Percentiles rank a stretch among this genome's conserved stretches.
phyloP scores from a whole-genome alignment of 2,113 vertebrate genomes.

The Otocyon megalotis region DNA sequence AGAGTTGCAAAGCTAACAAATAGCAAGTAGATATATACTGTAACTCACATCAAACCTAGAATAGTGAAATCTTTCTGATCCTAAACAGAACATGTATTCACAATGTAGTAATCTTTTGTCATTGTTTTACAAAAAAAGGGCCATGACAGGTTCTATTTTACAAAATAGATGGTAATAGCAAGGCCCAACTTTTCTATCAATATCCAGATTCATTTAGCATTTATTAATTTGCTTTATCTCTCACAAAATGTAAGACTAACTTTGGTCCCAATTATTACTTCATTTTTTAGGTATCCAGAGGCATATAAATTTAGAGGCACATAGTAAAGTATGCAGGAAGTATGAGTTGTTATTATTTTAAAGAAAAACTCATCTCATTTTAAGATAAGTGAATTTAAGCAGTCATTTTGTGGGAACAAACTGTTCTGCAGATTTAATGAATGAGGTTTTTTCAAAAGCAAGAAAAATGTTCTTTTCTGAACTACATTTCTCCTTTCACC shows the following conservation, averaged over 20 bases:
- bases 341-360: not conserved
- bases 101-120: not conserved
- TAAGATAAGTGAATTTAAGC: not conserved
- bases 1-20: not conserved
- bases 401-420: not conserved
- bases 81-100: not conserved
- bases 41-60: not conserved
- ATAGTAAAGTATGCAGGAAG: not conserved
- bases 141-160: not conserved
- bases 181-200: not conserved
- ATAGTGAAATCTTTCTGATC: not conserved
- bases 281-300: not conserved
- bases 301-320: not conserved
- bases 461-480: not conserved
- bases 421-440: not conserved
- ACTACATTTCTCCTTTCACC: not conserved
- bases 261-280: not conserved
- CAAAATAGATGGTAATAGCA: not conserved
- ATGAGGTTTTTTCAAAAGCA: not conserved
- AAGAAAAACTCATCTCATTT: not conserved
- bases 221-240: not conserved
- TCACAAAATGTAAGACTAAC: not conserved
- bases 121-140: not conserved
- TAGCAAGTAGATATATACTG: not conserved
- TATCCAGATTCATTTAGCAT: not conserved